phyloP scores from a whole-genome alignment of 2,113 vertebrate species.

The Tyrannus savana region DNA sequence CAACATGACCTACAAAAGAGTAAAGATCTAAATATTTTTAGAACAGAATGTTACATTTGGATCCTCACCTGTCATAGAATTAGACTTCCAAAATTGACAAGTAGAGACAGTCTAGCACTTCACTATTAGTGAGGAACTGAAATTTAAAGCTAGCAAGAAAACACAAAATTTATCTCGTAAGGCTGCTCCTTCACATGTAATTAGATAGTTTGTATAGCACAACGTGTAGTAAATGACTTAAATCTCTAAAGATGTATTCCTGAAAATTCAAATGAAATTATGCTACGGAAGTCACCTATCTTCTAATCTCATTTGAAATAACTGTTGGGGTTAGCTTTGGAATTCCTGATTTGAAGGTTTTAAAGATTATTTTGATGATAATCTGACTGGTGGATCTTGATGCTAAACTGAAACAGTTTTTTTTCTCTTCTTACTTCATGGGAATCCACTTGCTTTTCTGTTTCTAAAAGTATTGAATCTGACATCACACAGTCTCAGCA shows the following conservation, averaged over 20 bases:
- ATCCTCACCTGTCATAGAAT: not conserved
- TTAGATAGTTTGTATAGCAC: not conserved
- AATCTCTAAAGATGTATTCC: not conserved
- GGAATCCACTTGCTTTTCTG: not conserved
- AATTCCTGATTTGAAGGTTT: not conserved
- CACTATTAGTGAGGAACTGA: not conserved
- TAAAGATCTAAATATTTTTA: constrained; percentile 22
- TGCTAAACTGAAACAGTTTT: not conserved
- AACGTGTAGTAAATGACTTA: not conserved
- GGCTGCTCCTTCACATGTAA: not conserved
- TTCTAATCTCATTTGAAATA: not conserved
- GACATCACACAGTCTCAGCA: not conserved
- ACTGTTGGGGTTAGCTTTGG: not conserved
- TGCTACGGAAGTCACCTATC: not conserved
- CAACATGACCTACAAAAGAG: not conserved
- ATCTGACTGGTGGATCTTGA: not conserved
- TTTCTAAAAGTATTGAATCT: not conserved
- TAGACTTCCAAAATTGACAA: constrained; percentile 10
- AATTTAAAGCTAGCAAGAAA: not conserved
- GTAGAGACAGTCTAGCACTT: not conserved
- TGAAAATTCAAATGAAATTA: not conserved
- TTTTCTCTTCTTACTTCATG: not conserved
- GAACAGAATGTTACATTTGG: not conserved
- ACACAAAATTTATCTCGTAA: not conserved
- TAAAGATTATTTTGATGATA: not conserved